Evolutionary conservation across 2,113 vertebrate genomes (phyloP), one percentile per base, ranked within the genome.

Genomic region (Eulacestoma nigropectus): DNA sequence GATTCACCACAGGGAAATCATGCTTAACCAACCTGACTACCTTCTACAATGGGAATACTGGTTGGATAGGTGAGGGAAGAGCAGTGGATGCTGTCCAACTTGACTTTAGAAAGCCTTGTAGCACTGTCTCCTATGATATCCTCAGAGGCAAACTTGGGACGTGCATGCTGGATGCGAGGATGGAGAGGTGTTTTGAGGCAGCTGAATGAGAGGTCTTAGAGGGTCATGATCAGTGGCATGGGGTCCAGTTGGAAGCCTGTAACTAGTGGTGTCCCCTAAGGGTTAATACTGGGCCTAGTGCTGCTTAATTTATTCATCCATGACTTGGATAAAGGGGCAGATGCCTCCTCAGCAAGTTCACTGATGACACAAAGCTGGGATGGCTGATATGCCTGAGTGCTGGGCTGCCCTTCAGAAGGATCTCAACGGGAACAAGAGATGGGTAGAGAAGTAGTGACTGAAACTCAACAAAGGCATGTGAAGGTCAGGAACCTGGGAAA

Each of bases 381-480:
- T 18, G 44, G 32, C 4, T 0, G 2, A 50, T 35, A 67, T 30
- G 6, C 18, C 37, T 1, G 16, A 35, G 35, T 14, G 32, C 32
- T 42, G 52, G 14, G 19, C 37, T 44, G 46, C 46, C 37, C 4
- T 23, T 87, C 63, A 77, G 37, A 37, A 44, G 12, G 46, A 68
- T 15, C 46, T 60, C 1, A 3, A 86, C 9, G 68, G 18, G 21
- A 32, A 68, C 2, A 4, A 60, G 33, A 77, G 27, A 60, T 23
- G 55, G 55, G 26, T 55, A 69, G 53, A 77, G 27, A 60, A 68
- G 33, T 18, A 60, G 14, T 27, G 39, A 33, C 18, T 33, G 27
- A 68, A 86, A 69, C 16, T 52, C 39, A 52, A 52, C 65, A 50
- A 37, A 37, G 37, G 27, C 18, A 52, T 7, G 39, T 33, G 18